These are phyloP conservation scores for Cephus rjabovi DNA, from an alignment of 2,888 invertebrate species.

Conservation along the genomic window DNA sequence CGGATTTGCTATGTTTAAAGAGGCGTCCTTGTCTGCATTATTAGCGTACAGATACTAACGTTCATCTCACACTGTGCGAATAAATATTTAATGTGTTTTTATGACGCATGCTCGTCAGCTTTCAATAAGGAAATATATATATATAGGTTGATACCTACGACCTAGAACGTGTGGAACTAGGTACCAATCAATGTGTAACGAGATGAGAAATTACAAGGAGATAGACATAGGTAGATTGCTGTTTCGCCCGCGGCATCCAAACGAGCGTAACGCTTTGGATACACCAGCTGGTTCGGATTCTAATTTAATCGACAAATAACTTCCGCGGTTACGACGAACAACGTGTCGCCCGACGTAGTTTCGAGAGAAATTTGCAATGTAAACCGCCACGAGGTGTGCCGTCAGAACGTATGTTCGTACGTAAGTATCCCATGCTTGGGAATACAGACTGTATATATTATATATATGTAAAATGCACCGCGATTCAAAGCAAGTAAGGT, in stretches of 20 bases:
- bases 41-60: conserved; percentile 29
- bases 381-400: conserved; percentile 36
- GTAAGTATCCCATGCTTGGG: not conserved
- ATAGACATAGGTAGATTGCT: conserved; percentile 25
- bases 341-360: conserved; percentile 43
- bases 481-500: not conserved
- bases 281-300: conserved; percentile 16
- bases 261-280: conserved; percentile 4
- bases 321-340: conserved; percentile 36
- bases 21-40: conserved; percentile 28
- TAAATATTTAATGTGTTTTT: not conserved
- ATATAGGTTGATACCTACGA: not conserved
- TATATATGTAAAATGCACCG: not conserved
- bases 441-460: not conserved
- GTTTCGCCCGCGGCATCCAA: conserved; percentile 27
- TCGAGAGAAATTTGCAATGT: conserved; percentile 60
- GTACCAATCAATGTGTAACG: not conserved
- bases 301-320: conserved; percentile 58
- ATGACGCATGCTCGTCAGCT: not conserved
- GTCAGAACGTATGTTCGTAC: not conserved
- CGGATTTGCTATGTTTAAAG: not conserved
- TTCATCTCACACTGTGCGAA: not conserved
- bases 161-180: too few species aligned
- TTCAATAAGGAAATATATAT: not conserved
- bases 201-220: not conserved